Evolutionary conservation across 2,888 invertebrate species (phyloP).

Genomic region (Disparrhopalites patrizii): DNA sequence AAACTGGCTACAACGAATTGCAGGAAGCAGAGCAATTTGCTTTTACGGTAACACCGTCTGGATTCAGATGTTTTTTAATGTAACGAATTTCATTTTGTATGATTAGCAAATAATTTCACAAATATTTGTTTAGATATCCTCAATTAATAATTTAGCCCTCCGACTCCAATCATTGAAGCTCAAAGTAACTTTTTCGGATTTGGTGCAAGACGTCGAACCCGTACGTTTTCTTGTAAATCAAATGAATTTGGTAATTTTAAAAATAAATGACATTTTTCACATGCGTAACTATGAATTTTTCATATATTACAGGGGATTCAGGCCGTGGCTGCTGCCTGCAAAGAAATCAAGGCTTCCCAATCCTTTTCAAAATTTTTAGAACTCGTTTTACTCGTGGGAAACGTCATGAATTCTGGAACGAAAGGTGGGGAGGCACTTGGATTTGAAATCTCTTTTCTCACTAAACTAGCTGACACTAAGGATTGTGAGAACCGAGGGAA

Average conservation of each 20-base stretch:
- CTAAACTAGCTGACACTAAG: constrained; percentile 89
- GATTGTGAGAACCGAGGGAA: constrained; percentile 89
- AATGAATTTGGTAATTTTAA: not conserved
- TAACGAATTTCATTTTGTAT: not conserved
- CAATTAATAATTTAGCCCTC: constrained; percentile 80
- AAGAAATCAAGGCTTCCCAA: constrained; percentile 81
- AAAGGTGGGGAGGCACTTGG: constrained; percentile 91
- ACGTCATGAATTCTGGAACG: constrained; percentile 95
- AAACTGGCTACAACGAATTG: constrained; percentile 71
- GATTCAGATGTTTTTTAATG: not conserved
- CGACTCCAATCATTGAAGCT: constrained; percentile 85
- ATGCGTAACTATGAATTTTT: not conserved
- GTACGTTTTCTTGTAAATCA: constrained; percentile 52
- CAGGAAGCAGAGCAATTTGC: constrained; percentile 95
- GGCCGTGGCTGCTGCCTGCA: constrained; percentile 90
- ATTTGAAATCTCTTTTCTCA: constrained; percentile 92
- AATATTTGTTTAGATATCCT: constrained; percentile 62
- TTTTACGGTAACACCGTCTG: constrained; percentile 60
- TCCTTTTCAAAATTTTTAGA: constrained; percentile 89
- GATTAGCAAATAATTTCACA: not conserved
- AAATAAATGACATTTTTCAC: not conserved
- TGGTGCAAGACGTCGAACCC: constrained; percentile 81
- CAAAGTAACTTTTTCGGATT: constrained; percentile 78
- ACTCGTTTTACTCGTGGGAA: constrained; percentile 82
- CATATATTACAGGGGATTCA: constrained; percentile 70